Conservation (phyloP, 2,888 invertebrate genomes). For the Drosophila cognata region DNA sequence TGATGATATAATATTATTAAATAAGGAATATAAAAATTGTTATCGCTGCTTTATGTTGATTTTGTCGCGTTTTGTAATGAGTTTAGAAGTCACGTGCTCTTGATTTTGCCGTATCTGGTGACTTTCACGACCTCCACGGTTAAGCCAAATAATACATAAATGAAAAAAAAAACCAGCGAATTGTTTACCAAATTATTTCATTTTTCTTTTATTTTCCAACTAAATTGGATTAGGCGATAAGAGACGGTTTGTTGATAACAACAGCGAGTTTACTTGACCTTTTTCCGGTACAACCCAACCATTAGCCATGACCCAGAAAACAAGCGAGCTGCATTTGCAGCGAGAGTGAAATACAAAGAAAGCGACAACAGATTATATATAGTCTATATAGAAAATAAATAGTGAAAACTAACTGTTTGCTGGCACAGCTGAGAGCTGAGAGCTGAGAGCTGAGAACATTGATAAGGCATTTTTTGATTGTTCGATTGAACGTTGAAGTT, state of each 20-base stretch:
- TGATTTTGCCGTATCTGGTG: background rate
- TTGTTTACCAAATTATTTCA: constrained; percentile 25
- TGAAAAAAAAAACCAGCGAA: background rate
- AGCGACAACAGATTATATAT: background rate
- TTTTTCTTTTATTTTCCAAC: constrained; percentile 2
- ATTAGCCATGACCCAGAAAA: constrained; percentile 34
- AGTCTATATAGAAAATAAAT: background rate
- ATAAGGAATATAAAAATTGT: background rate
- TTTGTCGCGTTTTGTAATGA: background rate
- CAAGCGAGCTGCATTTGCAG: background rate
- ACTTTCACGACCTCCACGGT: background rate
- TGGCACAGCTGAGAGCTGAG: constrained; percentile 2
- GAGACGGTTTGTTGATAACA: constrained; percentile 21
- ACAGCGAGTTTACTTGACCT: background rate
- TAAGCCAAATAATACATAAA: constrained; percentile 13
- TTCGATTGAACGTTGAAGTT: constrained; percentile 5
- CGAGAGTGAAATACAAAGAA: background rate
- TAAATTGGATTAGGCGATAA: constrained; percentile 36
- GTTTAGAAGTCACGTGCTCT: background rate
- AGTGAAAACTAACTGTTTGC: background rate
- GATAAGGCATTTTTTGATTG: constrained; percentile 14
- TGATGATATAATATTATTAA: background rate
- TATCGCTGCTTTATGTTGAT: background rate
- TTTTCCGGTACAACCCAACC: background rate
- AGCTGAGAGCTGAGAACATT: background rate